A percentile compares a stretch with the other conserved stretches of the same genome.
Conservation (phyloP, 2,888 invertebrate species). For the Pachycephus smyrnensis region DNA sequence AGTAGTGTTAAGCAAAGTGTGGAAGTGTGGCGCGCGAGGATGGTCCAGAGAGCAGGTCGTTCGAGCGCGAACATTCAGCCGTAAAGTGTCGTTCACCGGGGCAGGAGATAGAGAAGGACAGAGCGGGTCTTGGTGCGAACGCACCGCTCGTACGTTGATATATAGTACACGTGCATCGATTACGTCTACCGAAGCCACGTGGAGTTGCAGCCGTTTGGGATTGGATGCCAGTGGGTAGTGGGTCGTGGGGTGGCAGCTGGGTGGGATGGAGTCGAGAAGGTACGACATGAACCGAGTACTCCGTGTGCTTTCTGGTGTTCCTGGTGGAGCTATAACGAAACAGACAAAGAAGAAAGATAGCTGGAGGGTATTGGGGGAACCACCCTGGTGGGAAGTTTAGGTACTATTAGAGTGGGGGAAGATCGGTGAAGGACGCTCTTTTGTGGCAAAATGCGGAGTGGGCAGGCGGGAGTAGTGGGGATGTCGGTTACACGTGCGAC, state of each 20-base stretch:
- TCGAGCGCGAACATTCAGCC: neutral
- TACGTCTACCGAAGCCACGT: constrained; percentile 33
- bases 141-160: neutral
- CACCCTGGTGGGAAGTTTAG: constrained; percentile 3
- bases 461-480: constrained; percentile 29
- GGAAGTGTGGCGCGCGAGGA: neutral
- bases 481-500: constrained; percentile 38
- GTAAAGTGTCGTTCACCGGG: neutral
- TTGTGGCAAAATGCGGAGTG: constrained; percentile 29
- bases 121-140: neutral
- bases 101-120: neutral
- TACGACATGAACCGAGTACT: neutral
- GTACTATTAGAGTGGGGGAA: constrained; percentile 29
- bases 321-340: neutral
- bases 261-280: neutral
- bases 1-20: neutral
- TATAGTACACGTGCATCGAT: constrained; percentile 29
- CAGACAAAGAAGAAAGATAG: neutral
- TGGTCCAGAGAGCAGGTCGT: neutral
- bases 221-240: constrained; percentile 18
- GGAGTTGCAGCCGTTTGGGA: constrained; percentile 35
- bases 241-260: neutral
- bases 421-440: constrained; percentile 44
- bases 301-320: neutral
- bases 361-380: neutral